Base-by-base conservation (phyloP, 37 sponge, comb jelly and placozoan species). In the Eunapius fragilis region DNA sequence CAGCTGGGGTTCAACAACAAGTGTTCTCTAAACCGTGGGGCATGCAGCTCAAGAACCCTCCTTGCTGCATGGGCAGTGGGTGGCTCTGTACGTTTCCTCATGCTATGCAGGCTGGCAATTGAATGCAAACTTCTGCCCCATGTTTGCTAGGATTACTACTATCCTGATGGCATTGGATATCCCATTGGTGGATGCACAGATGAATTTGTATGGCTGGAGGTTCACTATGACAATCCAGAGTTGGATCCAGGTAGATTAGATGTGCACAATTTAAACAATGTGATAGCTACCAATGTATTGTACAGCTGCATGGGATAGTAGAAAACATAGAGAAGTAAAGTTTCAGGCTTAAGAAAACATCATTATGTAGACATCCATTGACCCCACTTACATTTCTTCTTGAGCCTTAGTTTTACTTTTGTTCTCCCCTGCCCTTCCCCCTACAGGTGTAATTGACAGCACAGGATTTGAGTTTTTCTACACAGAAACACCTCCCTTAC, bases 161-260 rank as follows among this genome's bases (percentile, higher is more conserved):
- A 72, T 10, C 83, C 83, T 34, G 72, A 32, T 33, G 72, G 72
- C 72, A 74, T 83, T 25, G 83, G 73, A 41, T 72, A 72, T 37
- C 83, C 83, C 28, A 41, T 83, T 72, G 83, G 83, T 2, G 83
- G 83, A 26, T 12, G 25, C 72, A 41, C 38, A 37, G n/a, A 72
- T 37, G 72, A 72, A 13, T 83, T 47, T 35, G n/a, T 69, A 25
- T 17, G 33, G 24, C 72, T 83, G 13, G 83, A 83, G 47, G 72
- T 83, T 27, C 83, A 83, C 74, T 83, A 83, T 12, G 36, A 81
- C 25, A 81, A 81, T 69, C 82, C 82, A 81, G 23, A 81, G 34
- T 7, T 32, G 36, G 12, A 33, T 2, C 12, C 78, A 77, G 78
- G 78, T 77, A 58, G 22, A n/a, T n/a, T n/a, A n/a, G n/a, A n/a